phyloP scores from a whole-genome alignment of 92 coral and sea anemone genomes.

The Chrysogorgia sp. region DNA sequence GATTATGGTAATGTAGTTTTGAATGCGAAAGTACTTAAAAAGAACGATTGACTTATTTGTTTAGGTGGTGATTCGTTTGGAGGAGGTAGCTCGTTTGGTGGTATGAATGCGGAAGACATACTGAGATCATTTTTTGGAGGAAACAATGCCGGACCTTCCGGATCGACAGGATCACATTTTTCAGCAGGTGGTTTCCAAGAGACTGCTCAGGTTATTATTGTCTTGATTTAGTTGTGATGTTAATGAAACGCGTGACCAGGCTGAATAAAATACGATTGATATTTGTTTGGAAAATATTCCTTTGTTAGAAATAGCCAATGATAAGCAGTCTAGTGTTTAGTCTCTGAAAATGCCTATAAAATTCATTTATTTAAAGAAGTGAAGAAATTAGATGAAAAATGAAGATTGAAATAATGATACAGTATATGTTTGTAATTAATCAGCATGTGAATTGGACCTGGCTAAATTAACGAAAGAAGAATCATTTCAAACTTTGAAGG shows the following conservation, averaged over 20 bases:
- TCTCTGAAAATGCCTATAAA: no score
- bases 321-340: no score
- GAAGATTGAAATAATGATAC: no score
- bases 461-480: no score
- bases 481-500: no score
- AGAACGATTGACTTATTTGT: neutral
- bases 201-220: slow-evolving; percentile 31
- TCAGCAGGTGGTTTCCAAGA: slow-evolving; percentile 73
- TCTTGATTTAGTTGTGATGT: neutral
- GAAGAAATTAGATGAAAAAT: no score
- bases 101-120: slow-evolving; percentile 88
- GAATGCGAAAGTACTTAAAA: no score
- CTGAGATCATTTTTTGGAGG: slow-evolving; percentile 88
- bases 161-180: slow-evolving; percentile 49
- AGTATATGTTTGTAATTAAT: no score
- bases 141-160: slow-evolving; percentile 74
- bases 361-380: no score
- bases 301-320: neutral
- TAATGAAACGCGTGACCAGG: neutral
- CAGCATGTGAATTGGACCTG: no score
- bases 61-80: slow-evolving; percentile 87
- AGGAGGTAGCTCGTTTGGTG: slow-evolving; percentile 71
- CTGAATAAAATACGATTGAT: neutral
- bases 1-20: neutral
- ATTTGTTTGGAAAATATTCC: no score